phyloP scores from a whole-genome alignment of 2,888 invertebrate genomes.

The Adelphocoris suturalis region DNA sequence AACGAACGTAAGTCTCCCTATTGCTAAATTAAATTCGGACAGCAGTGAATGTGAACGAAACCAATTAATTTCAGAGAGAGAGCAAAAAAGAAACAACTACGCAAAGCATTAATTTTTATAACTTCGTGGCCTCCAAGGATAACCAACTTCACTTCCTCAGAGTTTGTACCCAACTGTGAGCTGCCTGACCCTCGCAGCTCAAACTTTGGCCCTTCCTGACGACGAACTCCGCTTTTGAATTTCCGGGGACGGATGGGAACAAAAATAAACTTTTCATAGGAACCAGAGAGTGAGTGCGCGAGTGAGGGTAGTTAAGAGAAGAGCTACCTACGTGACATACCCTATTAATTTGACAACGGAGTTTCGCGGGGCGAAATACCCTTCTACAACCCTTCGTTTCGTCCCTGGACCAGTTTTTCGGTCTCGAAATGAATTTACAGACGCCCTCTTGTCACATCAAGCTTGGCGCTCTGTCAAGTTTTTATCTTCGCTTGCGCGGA shows the following conservation, averaged over 20 bases:
- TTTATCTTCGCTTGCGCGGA: conserved; percentile 58
- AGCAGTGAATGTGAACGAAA: neutral
- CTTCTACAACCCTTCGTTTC: conserved; percentile 12
- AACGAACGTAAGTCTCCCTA: too few species aligned
- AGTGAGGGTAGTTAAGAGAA: neutral
- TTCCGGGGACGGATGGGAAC: conserved; percentile 42
- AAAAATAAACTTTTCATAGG: conserved; percentile 45
- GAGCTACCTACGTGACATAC: conserved; percentile 59
- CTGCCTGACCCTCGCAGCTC: conserved; percentile 37
- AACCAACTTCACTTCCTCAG: conserved; percentile 41
- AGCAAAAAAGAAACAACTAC: neutral
- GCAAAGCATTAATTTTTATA: conserved; percentile 32
- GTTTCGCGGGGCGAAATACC: conserved; percentile 33
- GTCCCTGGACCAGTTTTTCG: conserved; percentile 17
- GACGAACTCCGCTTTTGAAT: conserved; percentile 56
- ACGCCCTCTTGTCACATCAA: conserved; percentile 54
- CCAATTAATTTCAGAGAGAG: neutral
- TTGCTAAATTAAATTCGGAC: neutral
- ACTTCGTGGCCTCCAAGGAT: conserved; percentile 42
- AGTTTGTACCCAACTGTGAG: neutral
- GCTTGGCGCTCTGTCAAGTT: conserved; percentile 58
- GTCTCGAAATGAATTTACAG: conserved; percentile 36
- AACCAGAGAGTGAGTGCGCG: neutral
- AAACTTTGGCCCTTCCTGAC: conserved; percentile 9
- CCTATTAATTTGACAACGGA: conserved; percentile 58